Conservation (phyloP, 92 coral and sea anemone genomes). For the Ricordea florida region DNA sequence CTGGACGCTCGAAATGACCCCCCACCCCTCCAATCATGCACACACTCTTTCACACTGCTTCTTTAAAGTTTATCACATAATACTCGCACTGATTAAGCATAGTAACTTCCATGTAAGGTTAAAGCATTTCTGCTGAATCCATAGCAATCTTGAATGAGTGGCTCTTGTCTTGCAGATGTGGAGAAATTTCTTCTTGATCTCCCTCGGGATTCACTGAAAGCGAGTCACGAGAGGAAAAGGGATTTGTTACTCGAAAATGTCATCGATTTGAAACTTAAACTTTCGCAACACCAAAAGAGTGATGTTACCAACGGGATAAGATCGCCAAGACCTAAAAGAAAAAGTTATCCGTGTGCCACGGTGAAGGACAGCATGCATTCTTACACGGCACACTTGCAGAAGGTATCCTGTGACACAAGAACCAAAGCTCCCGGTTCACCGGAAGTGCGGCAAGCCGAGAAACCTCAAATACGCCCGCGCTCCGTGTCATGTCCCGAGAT, state of each 20-base stretch:
- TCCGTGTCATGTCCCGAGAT: conserved; percentile 93
- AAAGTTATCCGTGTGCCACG: conserved; percentile 47
- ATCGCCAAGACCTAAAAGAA: conserved; percentile 86
- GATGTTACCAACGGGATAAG: conserved; percentile 64
- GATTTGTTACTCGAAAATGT: conserved; percentile 53
- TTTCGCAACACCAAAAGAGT: conserved; percentile 56
- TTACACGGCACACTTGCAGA: conserved; percentile 55
- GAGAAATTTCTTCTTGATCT: conserved; percentile 64
- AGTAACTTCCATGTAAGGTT: too few relatives aligned
- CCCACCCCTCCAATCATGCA: too few relatives aligned
- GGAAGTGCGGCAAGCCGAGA: conserved; percentile 60
- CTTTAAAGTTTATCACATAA: too few relatives aligned
- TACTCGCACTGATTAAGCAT: too few relatives aligned
- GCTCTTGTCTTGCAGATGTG: conserved; percentile 76
- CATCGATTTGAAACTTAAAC: conserved; percentile 48
- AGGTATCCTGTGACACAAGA: conserved; percentile 24
- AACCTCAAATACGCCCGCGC: conserved; percentile 80
- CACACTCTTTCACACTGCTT: too few relatives aligned
- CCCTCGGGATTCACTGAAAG: conserved; percentile 47
- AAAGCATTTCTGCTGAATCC: too few relatives aligned
- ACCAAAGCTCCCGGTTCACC: conserved; percentile 71
- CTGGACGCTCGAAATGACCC: too few relatives aligned
- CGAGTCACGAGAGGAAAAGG: conserved; percentile 57
- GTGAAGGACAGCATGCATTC: conserved; percentile 61
- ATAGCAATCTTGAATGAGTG: too few relatives aligned